Percentiles rank a stretch among this genome's conserved stretches.
Evolutionary conservation across 2,113 vertebrate species (phyloP).

Genomic region (Xerus inauris): DNA sequence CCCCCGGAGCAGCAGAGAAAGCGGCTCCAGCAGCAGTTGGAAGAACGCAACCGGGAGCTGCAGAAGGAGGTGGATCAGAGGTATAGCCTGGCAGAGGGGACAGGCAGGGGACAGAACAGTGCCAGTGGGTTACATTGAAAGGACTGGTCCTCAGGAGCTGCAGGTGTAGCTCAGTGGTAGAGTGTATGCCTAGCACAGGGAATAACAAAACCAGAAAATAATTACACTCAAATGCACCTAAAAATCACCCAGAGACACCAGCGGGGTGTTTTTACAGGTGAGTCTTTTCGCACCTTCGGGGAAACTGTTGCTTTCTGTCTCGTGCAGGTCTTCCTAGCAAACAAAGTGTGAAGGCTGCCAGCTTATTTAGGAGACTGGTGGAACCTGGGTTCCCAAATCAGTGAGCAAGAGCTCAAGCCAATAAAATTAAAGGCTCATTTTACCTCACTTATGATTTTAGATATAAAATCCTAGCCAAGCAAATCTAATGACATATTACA

Average conservation of each 20-base stretch:
- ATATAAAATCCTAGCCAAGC: neutral
- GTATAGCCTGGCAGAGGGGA: slow-evolving; percentile 34
- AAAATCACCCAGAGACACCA: neutral
- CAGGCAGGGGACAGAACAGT: neutral
- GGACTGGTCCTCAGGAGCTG: too few relatives aligned
- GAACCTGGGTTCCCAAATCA: neutral
- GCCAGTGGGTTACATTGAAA: neutral
- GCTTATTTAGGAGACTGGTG: neutral
- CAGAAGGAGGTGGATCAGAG: slow-evolving; percentile 86
- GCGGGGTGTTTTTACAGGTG: neutral
- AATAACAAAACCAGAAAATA: too few relatives aligned
- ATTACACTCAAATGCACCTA: neutral
- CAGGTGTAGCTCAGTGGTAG: too few relatives aligned
- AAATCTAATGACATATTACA: neutral
- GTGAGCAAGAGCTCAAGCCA: neutral
- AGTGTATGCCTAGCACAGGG: neutral
- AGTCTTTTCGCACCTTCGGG: neutral
- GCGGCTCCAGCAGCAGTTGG: slow-evolving; percentile 82
- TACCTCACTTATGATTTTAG: neutral
- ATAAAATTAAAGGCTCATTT: neutral
- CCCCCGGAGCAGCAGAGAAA: slow-evolving; percentile 85
- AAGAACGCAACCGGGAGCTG: slow-evolving; percentile 79
- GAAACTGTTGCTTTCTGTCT: neutral
- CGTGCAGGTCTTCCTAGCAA: neutral
- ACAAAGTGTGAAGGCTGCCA: neutral